Conservation (phyloP, 2,797 vertebrate species). For the Labroides dimidiatus region DNA sequence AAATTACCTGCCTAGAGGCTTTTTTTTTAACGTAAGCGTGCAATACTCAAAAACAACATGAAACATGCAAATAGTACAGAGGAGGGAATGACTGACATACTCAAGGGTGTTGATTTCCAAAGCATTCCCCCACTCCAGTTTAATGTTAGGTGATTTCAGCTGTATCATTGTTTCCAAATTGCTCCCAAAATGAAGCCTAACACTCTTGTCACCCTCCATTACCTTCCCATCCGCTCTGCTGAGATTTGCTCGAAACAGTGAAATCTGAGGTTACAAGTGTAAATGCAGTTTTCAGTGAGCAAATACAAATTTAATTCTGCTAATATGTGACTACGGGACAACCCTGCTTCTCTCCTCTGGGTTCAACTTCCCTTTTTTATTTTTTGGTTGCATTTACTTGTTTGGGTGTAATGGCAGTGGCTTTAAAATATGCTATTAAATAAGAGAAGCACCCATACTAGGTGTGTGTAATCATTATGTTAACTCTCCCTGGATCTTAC, state of each 20-base stretch:
- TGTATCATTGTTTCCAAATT: slow-evolving; percentile 53
- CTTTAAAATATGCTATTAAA: slow-evolving; percentile 42
- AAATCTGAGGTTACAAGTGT: slow-evolving; percentile 39
- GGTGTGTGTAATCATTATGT: slow-evolving; percentile 43
- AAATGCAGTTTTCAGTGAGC: slow-evolving; percentile 36
- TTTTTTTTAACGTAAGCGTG: not conserved
- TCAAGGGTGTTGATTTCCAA: slow-evolving; percentile 24
- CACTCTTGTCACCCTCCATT: slow-evolving; percentile 60
- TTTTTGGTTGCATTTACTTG: slow-evolving; percentile 54
- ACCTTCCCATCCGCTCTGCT: slow-evolving; percentile 44
- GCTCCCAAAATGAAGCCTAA: slow-evolving; percentile 51
- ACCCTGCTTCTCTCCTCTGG: slow-evolving; percentile 2
- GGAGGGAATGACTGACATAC: slow-evolving; percentile 24
- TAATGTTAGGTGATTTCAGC: slow-evolving; percentile 34
- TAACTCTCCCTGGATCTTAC: slow-evolving; percentile 40
- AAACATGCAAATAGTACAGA: slow-evolving; percentile 10
- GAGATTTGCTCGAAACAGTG: slow-evolving; percentile 49
- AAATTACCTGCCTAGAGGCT: not conserved
- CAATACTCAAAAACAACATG: slow-evolving; percentile 1
- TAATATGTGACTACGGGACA: slow-evolving; percentile 41
- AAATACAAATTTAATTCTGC: slow-evolving; percentile 48
- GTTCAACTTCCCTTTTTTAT: not conserved
- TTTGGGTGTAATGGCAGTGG: slow-evolving; percentile 40
- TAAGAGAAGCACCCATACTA: slow-evolving; percentile 42
- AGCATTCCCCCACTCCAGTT: slow-evolving; percentile 25